Evolutionary conservation across 2,113 vertebrate species (phyloP).

Genomic region (Herpetotheres cachinnans): DNA sequence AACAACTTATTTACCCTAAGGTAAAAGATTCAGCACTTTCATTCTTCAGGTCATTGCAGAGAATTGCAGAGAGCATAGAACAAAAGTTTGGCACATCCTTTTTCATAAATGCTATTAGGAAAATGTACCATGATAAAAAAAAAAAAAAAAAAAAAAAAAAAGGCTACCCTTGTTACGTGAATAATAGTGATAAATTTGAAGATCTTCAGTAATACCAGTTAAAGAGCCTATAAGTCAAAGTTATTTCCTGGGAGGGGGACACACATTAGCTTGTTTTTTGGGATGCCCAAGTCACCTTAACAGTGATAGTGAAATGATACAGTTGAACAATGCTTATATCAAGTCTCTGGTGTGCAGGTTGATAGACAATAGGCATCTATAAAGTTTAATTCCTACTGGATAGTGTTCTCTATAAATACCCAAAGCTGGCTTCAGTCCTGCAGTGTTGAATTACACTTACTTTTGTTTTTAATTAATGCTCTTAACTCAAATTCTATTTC

Average conservation of each 20-base stretch:
- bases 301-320: background rate
- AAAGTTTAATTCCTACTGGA: background rate
- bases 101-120: background rate
- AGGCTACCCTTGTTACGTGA: background rate
- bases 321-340: background rate
- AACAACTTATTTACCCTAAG: background rate
- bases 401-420: background rate
- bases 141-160: background rate
- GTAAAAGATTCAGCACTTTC: background rate
- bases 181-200: background rate
- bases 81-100: background rate
- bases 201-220: background rate
- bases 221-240: background rate
- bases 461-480: background rate
- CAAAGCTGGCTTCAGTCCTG: background rate
- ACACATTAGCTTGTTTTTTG: background rate
- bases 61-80: background rate
- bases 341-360: background rate
- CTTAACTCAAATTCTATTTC: background rate
- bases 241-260: background rate
- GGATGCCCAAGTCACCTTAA: background rate
- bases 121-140: background rate
- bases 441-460: background rate
- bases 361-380: background rate
- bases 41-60: background rate